Percentiles rank a stretch among this genome's conserved stretches.
These are phyloP conservation scores for Leucopsar rothschildi DNA, from an alignment of 2,113 vertebrate genomes.

Conservation along the genomic window DNA sequence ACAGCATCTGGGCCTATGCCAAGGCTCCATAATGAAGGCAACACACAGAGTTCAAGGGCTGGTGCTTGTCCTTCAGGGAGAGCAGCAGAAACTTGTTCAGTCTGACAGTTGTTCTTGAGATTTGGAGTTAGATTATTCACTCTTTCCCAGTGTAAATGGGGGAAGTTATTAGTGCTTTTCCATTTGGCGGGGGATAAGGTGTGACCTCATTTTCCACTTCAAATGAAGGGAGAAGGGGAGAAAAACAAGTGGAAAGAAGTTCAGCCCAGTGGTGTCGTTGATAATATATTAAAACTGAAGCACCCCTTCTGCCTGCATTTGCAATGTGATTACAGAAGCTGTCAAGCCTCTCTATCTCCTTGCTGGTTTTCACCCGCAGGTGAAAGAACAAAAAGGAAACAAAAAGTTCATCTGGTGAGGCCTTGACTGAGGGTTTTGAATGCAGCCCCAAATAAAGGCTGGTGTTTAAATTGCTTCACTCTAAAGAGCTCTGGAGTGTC, in stretches of 20 bases:
- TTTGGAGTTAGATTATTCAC: constrained; percentile 15
- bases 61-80: constrained; percentile 47
- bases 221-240: not conserved
- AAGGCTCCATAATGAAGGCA: constrained; percentile 24
- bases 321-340: not conserved
- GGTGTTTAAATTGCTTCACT: not conserved
- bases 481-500: not conserved
- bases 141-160: not conserved
- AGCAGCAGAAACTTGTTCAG: constrained; percentile 25
- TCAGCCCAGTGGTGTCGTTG: not conserved
- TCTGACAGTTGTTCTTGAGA: constrained; percentile 28
- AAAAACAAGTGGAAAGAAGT: not conserved
- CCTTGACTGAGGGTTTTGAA: not conserved
- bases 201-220: constrained; percentile 5
- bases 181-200: not conserved
- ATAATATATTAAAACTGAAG: not conserved
- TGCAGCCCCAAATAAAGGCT: not conserved
- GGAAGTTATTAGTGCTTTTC: not conserved
- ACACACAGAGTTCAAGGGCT: constrained; percentile 62
- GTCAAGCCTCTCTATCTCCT: not conserved
- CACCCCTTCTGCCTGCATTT: not conserved
- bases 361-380: not conserved
- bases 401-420: not conserved
- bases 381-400: not conserved
- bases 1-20: constrained; percentile 35